A percentile compares a stretch with the other conserved stretches of the same genome.
Evolutionary conservation across 2,113 vertebrate genomes (phyloP).

Genomic region (Mobula birostris): DNA sequence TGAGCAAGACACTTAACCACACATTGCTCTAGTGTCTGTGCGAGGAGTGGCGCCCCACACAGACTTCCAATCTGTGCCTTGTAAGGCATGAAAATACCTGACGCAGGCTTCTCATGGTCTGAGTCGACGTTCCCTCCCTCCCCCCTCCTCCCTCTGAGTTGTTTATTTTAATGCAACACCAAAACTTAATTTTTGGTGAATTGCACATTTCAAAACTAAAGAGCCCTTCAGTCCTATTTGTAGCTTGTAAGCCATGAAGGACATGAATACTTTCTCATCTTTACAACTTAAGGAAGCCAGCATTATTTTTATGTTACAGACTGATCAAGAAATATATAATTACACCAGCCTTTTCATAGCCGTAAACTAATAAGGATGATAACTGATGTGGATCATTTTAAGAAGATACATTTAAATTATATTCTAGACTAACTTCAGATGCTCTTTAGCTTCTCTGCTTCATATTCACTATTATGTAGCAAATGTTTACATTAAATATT

Average conservation of each 20-base stretch:
- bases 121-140: no score
- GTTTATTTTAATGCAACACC: background rate
- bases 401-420: background rate
- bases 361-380: background rate
- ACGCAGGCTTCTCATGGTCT: no score
- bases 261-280: background rate
- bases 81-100: no score
- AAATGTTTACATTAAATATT: slow-evolving; percentile 19
- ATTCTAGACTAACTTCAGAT: background rate
- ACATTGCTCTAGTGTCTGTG: no score
- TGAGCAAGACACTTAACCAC: no score
- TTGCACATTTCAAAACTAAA: background rate
- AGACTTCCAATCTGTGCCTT: no score
- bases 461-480: background rate
- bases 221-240: background rate
- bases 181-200: background rate
- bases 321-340: background rate
- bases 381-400: background rate
- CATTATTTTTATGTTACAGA: background rate
- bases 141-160: background rate
- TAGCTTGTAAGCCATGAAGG: background rate
- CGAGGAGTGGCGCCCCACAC: no score
- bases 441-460: background rate
- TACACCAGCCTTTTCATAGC: background rate
- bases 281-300: background rate